Base-by-base conservation (phyloP, 2,797 vertebrate species). In the Perodicticus potto region DNA sequence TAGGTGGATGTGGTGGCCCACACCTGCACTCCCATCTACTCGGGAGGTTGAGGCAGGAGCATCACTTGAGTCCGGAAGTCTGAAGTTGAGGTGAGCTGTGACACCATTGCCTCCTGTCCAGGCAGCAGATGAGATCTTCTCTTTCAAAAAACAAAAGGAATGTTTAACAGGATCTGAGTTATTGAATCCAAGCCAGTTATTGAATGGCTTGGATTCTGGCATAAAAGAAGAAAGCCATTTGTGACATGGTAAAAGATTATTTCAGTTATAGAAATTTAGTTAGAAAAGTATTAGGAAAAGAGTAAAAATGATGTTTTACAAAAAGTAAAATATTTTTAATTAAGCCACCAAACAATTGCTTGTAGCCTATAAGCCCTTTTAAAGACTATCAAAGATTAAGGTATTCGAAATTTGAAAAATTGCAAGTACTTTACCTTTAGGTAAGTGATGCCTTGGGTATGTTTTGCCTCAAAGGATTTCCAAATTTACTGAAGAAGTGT, bases 231-330 rank as follows among this genome's bases (percentile, higher is more conserved):
- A 82, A 83, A 73, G 22, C 27, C 2, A 57, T 70, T 83, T 88
- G 57, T 22, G 14, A 72, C 20, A 10, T 73, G 32, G 20, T 65
- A 86, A 59, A 73, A 78, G 32, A 49, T 57, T 61, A 73, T 73
- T 57, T 84, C 7, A 72, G 7, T 83, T 57, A 73, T 45, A 20
- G 73, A 78, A 88, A 93, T 57, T 9, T 34, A 16, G 40, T 76
- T 82, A 83, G 67, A 89, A 73, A 89, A 85, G 45, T 84, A 72
- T 84, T 73, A 89, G 65, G 43, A 70, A 84, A 95, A 77, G 8
- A 82, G 32, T 76, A 76, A 89, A 94, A 78, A 67, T 89, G 22
- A 34, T 63, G 89, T 80, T 93, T 92, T 55, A 78, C 25, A 84
- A 72, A 88, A 91, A 69, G 25, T 67, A 70, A 83, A 45, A 32